phyloP scores from a whole-genome alignment of 2,797 vertebrate species.

The Danio jaintianensis region DNA sequence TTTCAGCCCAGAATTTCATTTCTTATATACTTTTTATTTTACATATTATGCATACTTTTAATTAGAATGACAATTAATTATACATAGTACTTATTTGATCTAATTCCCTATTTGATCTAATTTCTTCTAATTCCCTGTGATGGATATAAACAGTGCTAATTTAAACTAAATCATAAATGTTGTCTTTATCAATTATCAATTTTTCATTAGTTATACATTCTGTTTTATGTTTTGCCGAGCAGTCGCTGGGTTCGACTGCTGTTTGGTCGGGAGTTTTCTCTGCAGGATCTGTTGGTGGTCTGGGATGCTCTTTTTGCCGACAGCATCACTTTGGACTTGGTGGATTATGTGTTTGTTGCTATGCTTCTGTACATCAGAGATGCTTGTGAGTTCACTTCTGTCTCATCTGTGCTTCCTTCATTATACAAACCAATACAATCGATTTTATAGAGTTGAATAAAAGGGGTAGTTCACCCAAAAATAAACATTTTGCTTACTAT shows the following conservation, averaged over 20 bases:
- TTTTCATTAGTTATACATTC: slow-evolving; percentile 40
- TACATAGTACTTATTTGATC: background rate
- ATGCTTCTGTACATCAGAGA: slow-evolving; percentile 98
- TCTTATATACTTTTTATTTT: too few relatives aligned
- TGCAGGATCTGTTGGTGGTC: slow-evolving; percentile 95
- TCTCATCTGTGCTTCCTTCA: slow-evolving; percentile 12
- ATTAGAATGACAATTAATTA: too few relatives aligned
- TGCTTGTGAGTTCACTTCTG: slow-evolving; percentile 81
- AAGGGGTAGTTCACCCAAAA: too few relatives aligned
- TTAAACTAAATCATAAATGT: background rate
- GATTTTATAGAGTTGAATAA: too few relatives aligned
- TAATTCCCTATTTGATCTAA: too few relatives aligned
- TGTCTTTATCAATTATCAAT: slow-evolving; percentile 44
- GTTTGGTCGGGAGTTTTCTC: slow-evolving; percentile 94
- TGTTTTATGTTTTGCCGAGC: slow-evolving; percentile 47
- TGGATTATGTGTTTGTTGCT: slow-evolving; percentile 96
- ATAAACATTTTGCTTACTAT: too few relatives aligned
- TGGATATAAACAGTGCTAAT: background rate
- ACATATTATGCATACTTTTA: too few relatives aligned
- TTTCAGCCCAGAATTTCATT: too few relatives aligned
- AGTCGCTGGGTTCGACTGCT: slow-evolving; percentile 96
- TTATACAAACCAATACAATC: background rate
- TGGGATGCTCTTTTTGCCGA: slow-evolving; percentile 98
- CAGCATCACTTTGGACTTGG: slow-evolving; percentile 91
- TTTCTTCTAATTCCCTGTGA: background rate